A percentile compares a stretch with the other conserved stretches of the same genome.
Conservation (phyloP, 2,113 vertebrate genomes). For the Microcebus jonahi region DNA sequence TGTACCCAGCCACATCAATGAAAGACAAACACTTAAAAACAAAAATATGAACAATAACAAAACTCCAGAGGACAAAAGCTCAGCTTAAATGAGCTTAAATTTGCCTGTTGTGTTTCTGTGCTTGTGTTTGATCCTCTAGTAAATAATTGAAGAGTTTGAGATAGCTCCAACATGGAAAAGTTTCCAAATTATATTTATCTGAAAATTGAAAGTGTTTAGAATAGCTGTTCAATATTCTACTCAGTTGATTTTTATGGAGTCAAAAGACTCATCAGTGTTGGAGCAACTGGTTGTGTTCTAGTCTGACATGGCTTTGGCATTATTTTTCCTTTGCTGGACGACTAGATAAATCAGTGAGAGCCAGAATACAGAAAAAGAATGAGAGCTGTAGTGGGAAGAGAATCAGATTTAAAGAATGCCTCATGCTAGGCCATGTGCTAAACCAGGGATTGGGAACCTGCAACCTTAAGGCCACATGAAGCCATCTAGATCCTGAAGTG, state of each 20-base stretch:
- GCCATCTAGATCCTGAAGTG: no score
- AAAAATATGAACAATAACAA: neutral
- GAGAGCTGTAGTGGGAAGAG: neutral
- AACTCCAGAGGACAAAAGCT: neutral
- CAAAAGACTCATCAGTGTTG: neutral
- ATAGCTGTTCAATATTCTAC: neutral
- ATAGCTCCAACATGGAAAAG: neutral
- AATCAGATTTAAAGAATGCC: neutral
- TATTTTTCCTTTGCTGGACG: neutral
- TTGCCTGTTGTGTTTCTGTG: neutral
- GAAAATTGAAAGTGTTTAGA: neutral
- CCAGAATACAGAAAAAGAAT: neutral
- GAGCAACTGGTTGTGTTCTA: neutral
- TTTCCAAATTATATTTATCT: constrained; percentile 13
- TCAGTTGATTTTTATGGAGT: neutral
- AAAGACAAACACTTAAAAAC: constrained; percentile 2
- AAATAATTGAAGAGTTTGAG: constrained; percentile 57
- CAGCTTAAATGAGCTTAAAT: neutral
- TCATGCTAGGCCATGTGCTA: neutral
- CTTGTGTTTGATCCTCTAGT: constrained; percentile 17
- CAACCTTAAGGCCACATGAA: no score
- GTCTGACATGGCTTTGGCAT: neutral
- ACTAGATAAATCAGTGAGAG: neutral
- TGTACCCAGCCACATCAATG: neutral
- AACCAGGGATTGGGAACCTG: no score